Evolutionary conservation across 2,888 invertebrate species (phyloP).

Genomic region (Andrena minutula): DNA sequence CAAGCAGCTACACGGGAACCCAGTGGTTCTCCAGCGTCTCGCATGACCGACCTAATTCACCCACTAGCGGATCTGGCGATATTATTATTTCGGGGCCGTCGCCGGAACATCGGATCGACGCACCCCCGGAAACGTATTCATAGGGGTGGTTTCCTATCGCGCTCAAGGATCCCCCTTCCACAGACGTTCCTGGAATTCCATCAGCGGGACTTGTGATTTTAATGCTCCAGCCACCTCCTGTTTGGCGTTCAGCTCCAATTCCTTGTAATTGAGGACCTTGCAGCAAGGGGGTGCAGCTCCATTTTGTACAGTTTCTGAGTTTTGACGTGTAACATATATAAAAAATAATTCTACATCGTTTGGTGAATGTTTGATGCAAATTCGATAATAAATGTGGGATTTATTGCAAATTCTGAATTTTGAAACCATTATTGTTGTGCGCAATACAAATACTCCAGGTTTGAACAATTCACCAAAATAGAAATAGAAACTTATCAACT

Average conservation of each 20-base stretch:
- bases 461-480: neutral
- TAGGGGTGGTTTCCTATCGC: slow-evolving; percentile 64
- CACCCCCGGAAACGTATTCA: slow-evolving; percentile 77
- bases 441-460: too few species aligned
- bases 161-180: slow-evolving; percentile 3
- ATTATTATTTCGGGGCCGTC: slow-evolving; percentile 79
- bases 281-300: too few species aligned
- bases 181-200: neutral
- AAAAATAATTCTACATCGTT: too few species aligned
- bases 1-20: slow-evolving; percentile 65
- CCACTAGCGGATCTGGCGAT: slow-evolving; percentile 67
- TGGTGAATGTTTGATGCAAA: too few species aligned
- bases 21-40: slow-evolving; percentile 70
- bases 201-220: neutral
- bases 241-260: neutral
- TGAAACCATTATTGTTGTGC: too few species aligned
- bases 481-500: too few species aligned
- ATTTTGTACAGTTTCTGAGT: too few species aligned
- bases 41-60: slow-evolving; percentile 71
- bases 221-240: neutral
- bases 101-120: slow-evolving; percentile 73
- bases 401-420: too few species aligned
- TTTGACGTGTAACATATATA: too few species aligned
- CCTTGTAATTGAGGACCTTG: neutral
- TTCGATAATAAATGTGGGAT: too few species aligned